Base-by-base conservation (phyloP, 2,113 vertebrate species). In the Noturus placidus region DNA sequence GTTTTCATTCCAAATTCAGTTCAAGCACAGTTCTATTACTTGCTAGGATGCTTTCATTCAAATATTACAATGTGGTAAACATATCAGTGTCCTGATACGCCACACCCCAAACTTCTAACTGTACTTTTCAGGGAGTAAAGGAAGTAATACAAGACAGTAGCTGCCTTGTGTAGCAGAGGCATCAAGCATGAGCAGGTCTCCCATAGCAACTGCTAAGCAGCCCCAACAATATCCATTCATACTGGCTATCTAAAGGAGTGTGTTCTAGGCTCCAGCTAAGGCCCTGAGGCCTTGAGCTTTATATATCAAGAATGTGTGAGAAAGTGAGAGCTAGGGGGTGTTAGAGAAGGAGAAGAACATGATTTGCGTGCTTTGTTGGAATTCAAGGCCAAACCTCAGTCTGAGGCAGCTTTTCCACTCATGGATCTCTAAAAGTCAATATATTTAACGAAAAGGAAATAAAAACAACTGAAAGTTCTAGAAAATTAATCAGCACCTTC, bases 181-280 rank as follows among this genome's bases (percentile, higher is more conserved):
- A 96, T 91, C 85, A 87, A 92, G 93, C 94, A 93, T 94, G 91
- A 93, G 92, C 91, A 94, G 92, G 91, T 83, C 88, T 95, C 96
- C 94, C 94, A 89, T 95, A 95, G 96, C 95, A 96, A 97, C 96
- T 91, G 88, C 61, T 83, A 46, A 17, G 87, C 54, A 88, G 81
- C 88, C 92, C 89, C 89, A 35, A 92, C 89, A 92, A 90, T 91
- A 93, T 93, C 94, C 92, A 95, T 94, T 94, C 94, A 94, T 89
- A 89, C 91, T 89, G 87, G 90, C 91, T 86, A 91, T 65, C 94
- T 93, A 95, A 96, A 94, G 89, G 89, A 84, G 54, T 59, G 79
- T 59, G 79, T 61, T 91, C 93, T 92, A 93, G 93, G 86, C 89
- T 90, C 83, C 89, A 81, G 76, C 79, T 85, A 65, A 91, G 84